phyloP scores from a whole-genome alignment of 2,113 vertebrate genomes.

The Aptenodytes patagonicus region DNA sequence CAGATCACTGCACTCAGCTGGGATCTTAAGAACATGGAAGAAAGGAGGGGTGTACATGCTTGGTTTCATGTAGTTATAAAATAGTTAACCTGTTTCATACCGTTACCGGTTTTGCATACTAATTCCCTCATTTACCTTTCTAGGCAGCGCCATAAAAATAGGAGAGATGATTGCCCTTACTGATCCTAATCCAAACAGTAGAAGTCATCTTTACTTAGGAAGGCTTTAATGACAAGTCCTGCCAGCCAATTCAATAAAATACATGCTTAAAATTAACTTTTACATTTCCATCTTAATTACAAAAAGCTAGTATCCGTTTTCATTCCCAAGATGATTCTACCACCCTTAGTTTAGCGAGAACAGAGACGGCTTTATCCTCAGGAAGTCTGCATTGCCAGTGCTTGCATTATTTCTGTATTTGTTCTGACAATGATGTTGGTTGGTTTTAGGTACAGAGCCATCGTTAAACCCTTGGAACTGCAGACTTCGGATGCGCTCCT shows the following conservation, averaged over 20 bases:
- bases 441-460: constrained; percentile 76
- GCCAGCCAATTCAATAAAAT: neutral
- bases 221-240: neutral
- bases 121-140: neutral
- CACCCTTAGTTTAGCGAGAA: neutral
- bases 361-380: neutral
- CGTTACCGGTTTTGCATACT: neutral
- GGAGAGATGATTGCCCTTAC: neutral
- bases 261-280: neutral
- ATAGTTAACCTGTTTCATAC: neutral
- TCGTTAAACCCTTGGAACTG: constrained; percentile 79
- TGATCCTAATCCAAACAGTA: neutral
- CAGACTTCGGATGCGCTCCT: constrained; percentile 75
- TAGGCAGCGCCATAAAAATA: neutral
- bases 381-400: neutral
- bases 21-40: neutral
- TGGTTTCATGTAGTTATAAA: neutral
- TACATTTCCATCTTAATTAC: neutral
- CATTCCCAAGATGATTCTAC: neutral
- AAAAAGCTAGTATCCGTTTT: neutral
- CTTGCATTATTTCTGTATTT: neutral
- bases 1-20: neutral
- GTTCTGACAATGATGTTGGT: neutral
- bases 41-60: neutral
- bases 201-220: neutral